A percentile compares a stretch with the other conserved stretches of the same genome.
Conservation (phyloP, 2,888 invertebrate species). For the Lagria hirta region DNA sequence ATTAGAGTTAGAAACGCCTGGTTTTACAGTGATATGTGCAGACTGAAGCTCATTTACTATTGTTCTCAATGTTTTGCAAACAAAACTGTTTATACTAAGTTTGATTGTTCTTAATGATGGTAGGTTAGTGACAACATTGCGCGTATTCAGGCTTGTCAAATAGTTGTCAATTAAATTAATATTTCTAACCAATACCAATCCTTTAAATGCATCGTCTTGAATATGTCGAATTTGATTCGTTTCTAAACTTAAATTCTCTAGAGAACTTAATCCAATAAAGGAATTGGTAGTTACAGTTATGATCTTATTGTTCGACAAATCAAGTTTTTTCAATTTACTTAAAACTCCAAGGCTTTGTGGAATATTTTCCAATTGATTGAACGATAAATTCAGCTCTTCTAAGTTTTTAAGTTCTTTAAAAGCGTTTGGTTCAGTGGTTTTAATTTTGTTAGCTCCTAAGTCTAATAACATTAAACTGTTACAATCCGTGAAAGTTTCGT, state of each 20-base stretch:
- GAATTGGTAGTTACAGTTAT: conserved; percentile 4
- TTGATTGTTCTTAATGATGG: conserved; percentile 19
- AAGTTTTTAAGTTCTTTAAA: conserved; percentile 21
- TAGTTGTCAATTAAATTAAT: conserved; percentile 28
- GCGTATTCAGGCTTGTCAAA: conserved; percentile 21
- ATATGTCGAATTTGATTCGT: conserved; percentile 22
- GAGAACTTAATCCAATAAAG: conserved; percentile 16
- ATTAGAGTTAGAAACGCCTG: conserved; percentile 18
- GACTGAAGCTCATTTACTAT: conserved; percentile 17
- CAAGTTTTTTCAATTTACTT: conserved; percentile 20
- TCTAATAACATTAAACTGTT: conserved; percentile 14
- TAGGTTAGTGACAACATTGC: conserved; percentile 23
- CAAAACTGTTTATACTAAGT: conserved; percentile 24
- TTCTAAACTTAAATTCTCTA: conserved; percentile 25
- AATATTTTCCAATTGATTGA: conserved; percentile 19
- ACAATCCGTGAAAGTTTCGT: conserved; percentile 19
- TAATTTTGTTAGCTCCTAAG: conserved; percentile 23
- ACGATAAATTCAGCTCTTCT: conserved; percentile 21
- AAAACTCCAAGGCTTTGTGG: conserved; percentile 18
- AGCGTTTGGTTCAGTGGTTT: conserved; percentile 18
- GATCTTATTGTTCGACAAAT: conserved; percentile 24
- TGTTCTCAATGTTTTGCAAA: conserved; percentile 14
- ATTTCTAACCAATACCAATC: conserved; percentile 10
- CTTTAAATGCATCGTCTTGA: conserved; percentile 16
- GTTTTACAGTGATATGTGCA: conserved; percentile 12